A percentile compares a stretch with the other conserved stretches of the same genome.
These are phyloP conservation scores for Zophobas morio DNA, from an alignment of 1,140 invertebrate species.

Conservation along the genomic window DNA sequence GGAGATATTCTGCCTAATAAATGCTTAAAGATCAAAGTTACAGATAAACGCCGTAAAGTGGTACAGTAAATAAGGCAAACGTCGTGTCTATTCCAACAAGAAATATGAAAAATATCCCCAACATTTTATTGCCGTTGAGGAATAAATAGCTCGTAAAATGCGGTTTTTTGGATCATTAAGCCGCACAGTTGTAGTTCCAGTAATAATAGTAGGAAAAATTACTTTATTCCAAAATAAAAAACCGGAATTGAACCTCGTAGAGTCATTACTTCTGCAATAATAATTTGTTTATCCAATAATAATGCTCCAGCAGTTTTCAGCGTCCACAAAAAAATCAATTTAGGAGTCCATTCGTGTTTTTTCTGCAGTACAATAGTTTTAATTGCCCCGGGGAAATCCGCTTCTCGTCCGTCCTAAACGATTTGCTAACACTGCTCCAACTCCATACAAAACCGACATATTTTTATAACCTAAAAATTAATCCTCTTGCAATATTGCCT, in stretches of 20 bases:
- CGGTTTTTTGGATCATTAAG: constrained; percentile 31
- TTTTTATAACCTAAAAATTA: constrained; percentile 46
- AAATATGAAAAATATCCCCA: constrained; percentile 34
- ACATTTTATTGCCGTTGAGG: constrained; percentile 32
- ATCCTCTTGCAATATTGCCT: constrained; percentile 39
- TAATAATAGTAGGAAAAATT: constrained; percentile 34
- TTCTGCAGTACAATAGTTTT: constrained; percentile 39
- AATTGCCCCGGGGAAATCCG: constrained; percentile 54
- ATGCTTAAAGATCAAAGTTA: too few relatives aligned
- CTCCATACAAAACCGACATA: constrained; percentile 3
- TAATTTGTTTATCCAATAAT: constrained; percentile 22
- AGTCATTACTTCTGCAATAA: neutral
- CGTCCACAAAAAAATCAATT: constrained; percentile 1
- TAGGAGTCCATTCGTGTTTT: constrained; percentile 3
- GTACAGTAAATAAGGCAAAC: too few relatives aligned
- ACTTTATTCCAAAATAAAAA: constrained; percentile 1
- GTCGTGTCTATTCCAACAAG: neutral
- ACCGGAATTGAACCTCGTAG: neutral
- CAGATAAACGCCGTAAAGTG: too few relatives aligned
- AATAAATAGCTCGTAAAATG: constrained; percentile 36
- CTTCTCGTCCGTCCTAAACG: constrained; percentile 6
- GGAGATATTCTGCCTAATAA: too few relatives aligned
- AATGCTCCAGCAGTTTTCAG: neutral
- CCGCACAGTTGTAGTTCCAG: constrained; percentile 7
- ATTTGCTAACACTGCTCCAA: constrained; percentile 14